These are phyloP conservation scores for Hydrocynus forskahlii DNA, from an alignment of 2,797 vertebrate genomes.

Conservation along the genomic window DNA sequence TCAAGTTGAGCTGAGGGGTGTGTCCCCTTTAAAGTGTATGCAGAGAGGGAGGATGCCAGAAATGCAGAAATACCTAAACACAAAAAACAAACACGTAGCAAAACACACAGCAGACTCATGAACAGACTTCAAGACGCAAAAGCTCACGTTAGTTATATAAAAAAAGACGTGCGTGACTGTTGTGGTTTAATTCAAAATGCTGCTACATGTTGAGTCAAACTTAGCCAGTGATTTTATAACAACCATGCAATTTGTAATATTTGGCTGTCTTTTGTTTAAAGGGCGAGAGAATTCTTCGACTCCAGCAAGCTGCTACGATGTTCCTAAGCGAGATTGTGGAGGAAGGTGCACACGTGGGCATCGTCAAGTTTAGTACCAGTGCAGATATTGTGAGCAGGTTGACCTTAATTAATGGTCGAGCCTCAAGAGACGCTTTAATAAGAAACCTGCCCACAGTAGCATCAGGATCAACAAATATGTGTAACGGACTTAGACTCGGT, in stretches of 20 bases:
- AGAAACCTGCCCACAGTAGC: slow-evolving; percentile 57
- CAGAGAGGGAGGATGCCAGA: too few species aligned
- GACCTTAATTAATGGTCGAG: slow-evolving; percentile 51
- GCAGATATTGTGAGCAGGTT: slow-evolving; percentile 58
- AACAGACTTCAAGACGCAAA: too few species aligned
- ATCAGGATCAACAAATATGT: slow-evolving; percentile 11
- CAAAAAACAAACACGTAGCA: too few species aligned
- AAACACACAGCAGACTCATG: too few species aligned
- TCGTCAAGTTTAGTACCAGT: slow-evolving; percentile 62
- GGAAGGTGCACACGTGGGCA: slow-evolving; percentile 64
- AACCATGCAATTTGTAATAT: background rate
- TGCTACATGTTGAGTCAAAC: too few species aligned
- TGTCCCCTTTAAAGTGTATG: too few species aligned
- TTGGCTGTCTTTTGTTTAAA: background rate
- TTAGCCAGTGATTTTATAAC: too few species aligned
- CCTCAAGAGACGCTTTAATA: slow-evolving; percentile 61
- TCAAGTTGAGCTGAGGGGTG: too few species aligned
- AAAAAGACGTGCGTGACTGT: too few species aligned
- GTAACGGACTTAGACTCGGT: slow-evolving; percentile 63
- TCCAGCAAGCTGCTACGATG: slow-evolving; percentile 68
- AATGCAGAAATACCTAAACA: too few species aligned
- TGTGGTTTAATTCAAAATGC: too few species aligned
- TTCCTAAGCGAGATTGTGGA: slow-evolving; percentile 72
- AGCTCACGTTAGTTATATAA: too few species aligned
- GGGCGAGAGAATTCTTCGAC: slow-evolving; percentile 38